Base-by-base conservation (phyloP, 1,140 invertebrate species). In the Zaprionus kolodkinae region DNA sequence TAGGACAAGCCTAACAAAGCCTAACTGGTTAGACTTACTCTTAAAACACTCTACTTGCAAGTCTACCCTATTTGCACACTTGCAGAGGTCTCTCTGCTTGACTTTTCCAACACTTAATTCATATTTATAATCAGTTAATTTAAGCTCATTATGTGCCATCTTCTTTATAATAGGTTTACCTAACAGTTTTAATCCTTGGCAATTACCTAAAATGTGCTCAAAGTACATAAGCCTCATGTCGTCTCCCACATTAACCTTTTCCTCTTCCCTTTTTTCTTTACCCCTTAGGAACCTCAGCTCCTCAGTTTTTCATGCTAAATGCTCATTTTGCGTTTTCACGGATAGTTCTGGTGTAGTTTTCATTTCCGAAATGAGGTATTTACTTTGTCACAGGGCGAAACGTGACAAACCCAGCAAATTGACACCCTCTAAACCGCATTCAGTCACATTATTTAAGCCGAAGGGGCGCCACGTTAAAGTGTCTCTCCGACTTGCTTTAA, bases 391-490 rank as follows among this genome's bases (percentile, higher is more conserved):
- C 72, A 50, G 43, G 15, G 35, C 50, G 59, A 55, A 79, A 86
- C 83, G 84, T 86, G 83, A 87, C 83, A 83, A 79, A 79, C 63
- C 78, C 62, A 52, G 63, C 75, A 72, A 76, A 85, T 79, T 78
- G 76, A 65, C 83, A 86, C 83, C 78, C 72, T 83, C 72, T 86
- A 87, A 86, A 69, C 79, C 79, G 72, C 76, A 73, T 72, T 79
- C 64, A 87, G 62, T 72, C 79, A 76, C 79, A 73, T 72, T 79
- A 70, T 78, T 86, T 64, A 30, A 79, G 81, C 83, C 79, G 66
- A 65, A 65, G 56, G 82, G 70, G 35, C 10, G 35, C 33, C 38
- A 61, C 48, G 60, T 82, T 86, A 79, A 87, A 86, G 79, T 61
- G 63, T 30, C 57, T 67, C 40, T 30, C 6, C 15, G 45, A 62